A percentile compares a stretch with the other conserved stretches of the same genome.
Evolutionary conservation across 2,113 vertebrate species (phyloP).

Genomic region (Calonectris borealis): DNA sequence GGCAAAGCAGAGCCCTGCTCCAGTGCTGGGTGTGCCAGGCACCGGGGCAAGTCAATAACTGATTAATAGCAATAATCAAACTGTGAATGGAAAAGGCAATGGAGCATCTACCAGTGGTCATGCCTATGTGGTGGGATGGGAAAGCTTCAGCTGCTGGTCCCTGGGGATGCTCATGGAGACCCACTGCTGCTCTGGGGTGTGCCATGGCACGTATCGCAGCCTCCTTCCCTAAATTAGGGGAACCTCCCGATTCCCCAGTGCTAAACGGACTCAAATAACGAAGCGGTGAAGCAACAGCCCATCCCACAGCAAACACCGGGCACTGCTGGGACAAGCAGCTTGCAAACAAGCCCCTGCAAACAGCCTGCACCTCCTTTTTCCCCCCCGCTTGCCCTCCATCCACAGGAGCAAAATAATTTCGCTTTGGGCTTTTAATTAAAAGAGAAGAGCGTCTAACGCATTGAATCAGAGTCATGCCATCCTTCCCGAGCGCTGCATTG

Average conservation of each 20-base stretch:
- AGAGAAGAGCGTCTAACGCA: not conserved
- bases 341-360: not conserved
- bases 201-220: accelerated
- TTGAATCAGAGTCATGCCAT: not conserved
- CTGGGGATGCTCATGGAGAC: not conserved
- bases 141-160: not conserved
- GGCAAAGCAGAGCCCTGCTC: not conserved
- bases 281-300: not conserved
- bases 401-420: not conserved
- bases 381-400: not conserved
- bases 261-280: accelerated
- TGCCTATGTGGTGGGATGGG: accelerated
- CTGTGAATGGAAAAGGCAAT: not conserved
- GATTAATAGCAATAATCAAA: not conserved
- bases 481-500: not conserved
- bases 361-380: not conserved
- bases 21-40: not conserved
- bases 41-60: not conserved
- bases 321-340: not conserved
- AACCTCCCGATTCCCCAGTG: not conserved
- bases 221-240: not conserved
- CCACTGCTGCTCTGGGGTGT: not conserved
- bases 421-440: not conserved
- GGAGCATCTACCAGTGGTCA: not conserved
- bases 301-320: not conserved